Evolutionary conservation across 2,888 invertebrate species (phyloP), one percentile per base, ranked within the genome.

Genomic region (Apotomis betuletana): DNA sequence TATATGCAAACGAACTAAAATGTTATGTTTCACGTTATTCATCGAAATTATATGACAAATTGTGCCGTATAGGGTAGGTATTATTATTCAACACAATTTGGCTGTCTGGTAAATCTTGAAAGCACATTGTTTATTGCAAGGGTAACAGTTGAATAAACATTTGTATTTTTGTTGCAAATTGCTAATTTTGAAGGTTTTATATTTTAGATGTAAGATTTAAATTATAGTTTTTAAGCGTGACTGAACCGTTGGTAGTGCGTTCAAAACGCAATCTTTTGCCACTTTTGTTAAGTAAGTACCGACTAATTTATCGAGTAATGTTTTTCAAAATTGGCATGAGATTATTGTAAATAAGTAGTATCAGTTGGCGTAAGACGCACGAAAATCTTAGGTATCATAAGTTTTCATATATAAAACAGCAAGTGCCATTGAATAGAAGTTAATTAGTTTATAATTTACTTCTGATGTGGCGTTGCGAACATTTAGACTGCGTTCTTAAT

Each of bases 241-340:
- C 88, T 90, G 89, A 88, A 82, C 80, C 79, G 78, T 83, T 75
- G 76, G 77, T 75, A 70, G 79, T 80, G 89, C 90, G 90, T 90
- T 90, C 75, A 77, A 86, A 91, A 91, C 90, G 90, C 88, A 75
- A 73, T 82, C 85, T 83, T 83, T 85, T 86, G 85, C 84, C 85
- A 82, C 83, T 72, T 68, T 72, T 63, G 12, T 51, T 38, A n/a
- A 9, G 6, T 59, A 49, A 0, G 0, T 1, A 9, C 5, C 4
- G 4, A 41, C 41, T 46, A 46, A 49, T 49, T 49, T 5, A 10
- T 27, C 27, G 27, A 27, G 27, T 27, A 27, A 27, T 27, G 27
- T 82, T 78, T 78, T 70, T 77, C 81, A 81, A 81, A 80, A 72
- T 83, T 83, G 84, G 85, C 82, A 83, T 83, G 82, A 83, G 87